Percentiles rank a stretch among this genome's conserved stretches.
phyloP scores from a whole-genome alignment of 2,888 invertebrate genomes.

The Spodoptera picta region DNA sequence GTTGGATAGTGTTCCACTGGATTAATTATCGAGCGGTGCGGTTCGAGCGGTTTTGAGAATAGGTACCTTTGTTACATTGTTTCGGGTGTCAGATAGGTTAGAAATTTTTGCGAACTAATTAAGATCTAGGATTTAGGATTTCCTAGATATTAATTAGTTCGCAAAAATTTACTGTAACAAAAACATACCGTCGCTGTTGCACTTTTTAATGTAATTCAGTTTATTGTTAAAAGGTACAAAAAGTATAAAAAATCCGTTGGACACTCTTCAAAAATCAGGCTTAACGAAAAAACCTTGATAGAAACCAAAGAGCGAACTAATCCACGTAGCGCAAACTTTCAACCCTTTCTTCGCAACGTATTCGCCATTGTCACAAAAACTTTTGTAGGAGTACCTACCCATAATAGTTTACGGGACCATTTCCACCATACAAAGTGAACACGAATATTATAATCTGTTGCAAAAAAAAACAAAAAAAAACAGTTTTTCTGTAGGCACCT shows the following conservation, averaged over 20 bases:
- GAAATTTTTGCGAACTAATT: no score
- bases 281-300: background rate
- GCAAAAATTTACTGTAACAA: no score
- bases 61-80: slow-evolving; percentile 27
- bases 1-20: slow-evolving; percentile 70
- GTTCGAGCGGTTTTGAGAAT: slow-evolving; percentile 58
- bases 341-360: slow-evolving; percentile 33
- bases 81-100: background rate
- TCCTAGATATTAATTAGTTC: no score
- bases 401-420: slow-evolving; percentile 8
- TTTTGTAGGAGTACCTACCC: slow-evolving; percentile 4
- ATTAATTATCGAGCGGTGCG: slow-evolving; percentile 67
- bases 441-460: slow-evolving; percentile 42
- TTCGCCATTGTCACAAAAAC: slow-evolving; percentile 23
- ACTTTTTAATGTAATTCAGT: no score
- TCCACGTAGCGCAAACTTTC: slow-evolving; percentile 36
- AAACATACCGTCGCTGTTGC: no score
- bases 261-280: background rate
- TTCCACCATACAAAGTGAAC: slow-evolving; percentile 26
- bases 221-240: no score
- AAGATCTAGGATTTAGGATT: no score
- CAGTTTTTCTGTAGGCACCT: slow-evolving; percentile 31
- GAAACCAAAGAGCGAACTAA: slow-evolving; percentile 9
- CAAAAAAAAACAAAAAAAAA: slow-evolving; percentile 19
- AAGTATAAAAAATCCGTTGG: no score